Evolutionary conservation across 2,797 vertebrate genomes (phyloP).

Genomic region (Cryptoblepharus egeriae): DNA sequence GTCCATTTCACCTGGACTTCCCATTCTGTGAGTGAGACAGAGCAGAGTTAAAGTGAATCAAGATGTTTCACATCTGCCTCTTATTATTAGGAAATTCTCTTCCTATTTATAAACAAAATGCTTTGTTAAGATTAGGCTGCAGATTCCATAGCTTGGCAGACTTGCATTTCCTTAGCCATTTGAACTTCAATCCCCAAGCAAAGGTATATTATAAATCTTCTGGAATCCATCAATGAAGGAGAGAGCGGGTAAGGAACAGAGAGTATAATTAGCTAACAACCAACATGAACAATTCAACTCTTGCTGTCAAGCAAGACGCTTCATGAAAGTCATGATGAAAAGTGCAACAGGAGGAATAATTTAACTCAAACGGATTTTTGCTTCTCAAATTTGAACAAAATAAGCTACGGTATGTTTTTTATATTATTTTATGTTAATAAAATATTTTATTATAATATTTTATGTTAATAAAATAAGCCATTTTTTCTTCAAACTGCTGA

Average conservation of each 20-base stretch:
- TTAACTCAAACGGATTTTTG: background rate
- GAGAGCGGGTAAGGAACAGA: background rate
- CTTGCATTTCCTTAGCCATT: slow-evolving; percentile 55
- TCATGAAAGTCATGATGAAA: background rate
- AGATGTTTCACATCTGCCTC: slow-evolving; percentile 78
- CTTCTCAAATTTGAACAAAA: slow-evolving; percentile 8
- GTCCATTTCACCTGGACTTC: slow-evolving; percentile 61
- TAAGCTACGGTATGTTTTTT: too few species aligned
- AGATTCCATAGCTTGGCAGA: slow-evolving; percentile 56
- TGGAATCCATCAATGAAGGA: slow-evolving; percentile 46
- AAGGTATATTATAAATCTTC: slow-evolving; percentile 39
- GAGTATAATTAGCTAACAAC: slow-evolving; percentile 26
- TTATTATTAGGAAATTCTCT: slow-evolving; percentile 75
- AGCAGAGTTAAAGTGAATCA: slow-evolving; percentile 72
- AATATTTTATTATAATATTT: too few species aligned
- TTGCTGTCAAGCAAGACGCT: background rate
- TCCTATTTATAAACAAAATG: slow-evolving; percentile 78
- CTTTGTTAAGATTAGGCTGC: slow-evolving; percentile 64
- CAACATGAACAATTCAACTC: background rate
- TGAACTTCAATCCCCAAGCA: slow-evolving; percentile 40
- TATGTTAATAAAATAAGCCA: too few species aligned
- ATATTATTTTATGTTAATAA: too few species aligned
- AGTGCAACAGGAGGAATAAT: background rate
- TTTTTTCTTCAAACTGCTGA: background rate
- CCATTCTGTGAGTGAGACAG: slow-evolving; percentile 60